Conservation (phyloP, 2,113 vertebrate species). For the Malurus cyaneus region DNA sequence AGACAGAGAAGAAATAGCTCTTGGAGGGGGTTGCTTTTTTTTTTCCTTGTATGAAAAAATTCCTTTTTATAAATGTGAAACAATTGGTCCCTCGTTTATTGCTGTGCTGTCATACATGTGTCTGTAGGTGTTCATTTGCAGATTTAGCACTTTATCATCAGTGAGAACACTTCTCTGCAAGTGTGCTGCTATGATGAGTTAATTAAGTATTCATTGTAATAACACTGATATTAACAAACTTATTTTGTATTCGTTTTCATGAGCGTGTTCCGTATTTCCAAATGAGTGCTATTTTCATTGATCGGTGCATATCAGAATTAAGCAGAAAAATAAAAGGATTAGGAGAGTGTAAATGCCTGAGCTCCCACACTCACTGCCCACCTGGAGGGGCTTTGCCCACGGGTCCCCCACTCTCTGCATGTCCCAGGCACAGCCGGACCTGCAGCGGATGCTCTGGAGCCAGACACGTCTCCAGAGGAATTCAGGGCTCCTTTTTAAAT, state of each 20-base stretch:
- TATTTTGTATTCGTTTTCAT: background rate
- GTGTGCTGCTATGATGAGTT: background rate
- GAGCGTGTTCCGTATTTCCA: background rate
- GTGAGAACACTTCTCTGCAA: background rate
- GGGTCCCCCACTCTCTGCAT: fast-evolving
- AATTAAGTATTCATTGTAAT: constrained; percentile 43
- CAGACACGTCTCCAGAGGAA: no score
- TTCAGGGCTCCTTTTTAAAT: background rate
- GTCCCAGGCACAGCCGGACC: fast-evolving
- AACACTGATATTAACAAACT: constrained; percentile 17
- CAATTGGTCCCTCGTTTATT: background rate
- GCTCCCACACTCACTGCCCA: no score
- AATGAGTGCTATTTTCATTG: background rate
- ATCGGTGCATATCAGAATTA: background rate
- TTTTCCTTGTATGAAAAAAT: background rate
- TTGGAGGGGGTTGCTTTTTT: no score
- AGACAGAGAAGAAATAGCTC: background rate
- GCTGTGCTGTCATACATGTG: background rate
- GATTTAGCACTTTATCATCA: constrained; percentile 37
- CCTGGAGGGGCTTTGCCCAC: background rate
- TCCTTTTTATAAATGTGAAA: background rate
- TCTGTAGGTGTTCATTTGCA: constrained; percentile 8
- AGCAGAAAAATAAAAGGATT: background rate
- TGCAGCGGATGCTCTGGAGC: fast-evolving
- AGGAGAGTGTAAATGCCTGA: background rate